A percentile compares a stretch with the other conserved stretches of the same genome.
Conservation (phyloP, 2,113 vertebrate species). For the Gambusia affinis region DNA sequence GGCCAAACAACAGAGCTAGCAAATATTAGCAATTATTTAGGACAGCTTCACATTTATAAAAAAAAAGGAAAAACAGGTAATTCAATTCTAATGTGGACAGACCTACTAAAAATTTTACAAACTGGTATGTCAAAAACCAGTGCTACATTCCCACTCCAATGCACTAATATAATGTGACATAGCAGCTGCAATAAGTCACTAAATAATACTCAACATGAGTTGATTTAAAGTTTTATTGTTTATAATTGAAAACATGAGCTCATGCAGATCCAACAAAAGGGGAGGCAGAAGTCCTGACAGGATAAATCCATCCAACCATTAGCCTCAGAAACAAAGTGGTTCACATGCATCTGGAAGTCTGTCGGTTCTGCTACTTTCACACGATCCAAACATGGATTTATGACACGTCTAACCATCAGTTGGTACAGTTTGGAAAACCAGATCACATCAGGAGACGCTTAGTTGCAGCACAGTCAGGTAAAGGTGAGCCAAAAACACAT, state of each 20-base stretch:
- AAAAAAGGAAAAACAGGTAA: too few species aligned
- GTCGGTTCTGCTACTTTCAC: slow-evolving; percentile 13
- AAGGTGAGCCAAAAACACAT: slow-evolving; percentile 10
- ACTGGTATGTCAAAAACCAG: not conserved
- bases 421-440: not conserved
- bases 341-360: not conserved
- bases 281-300: not conserved
- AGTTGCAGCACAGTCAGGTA: not conserved
- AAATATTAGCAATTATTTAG: too few species aligned
- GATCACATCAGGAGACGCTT: slow-evolving; percentile 9
- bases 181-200: not conserved
- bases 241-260: slow-evolving; percentile 59
- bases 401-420: not conserved
- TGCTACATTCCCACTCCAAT: not conserved
- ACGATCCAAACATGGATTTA: not conserved
- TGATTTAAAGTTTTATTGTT: slow-evolving; percentile 60
- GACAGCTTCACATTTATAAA: too few species aligned
- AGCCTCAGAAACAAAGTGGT: not conserved
- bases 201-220: not conserved
- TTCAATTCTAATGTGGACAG: too few species aligned
- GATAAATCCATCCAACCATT: not conserved
- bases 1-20: too few species aligned
- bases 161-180: too few species aligned
- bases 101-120: too few species aligned
- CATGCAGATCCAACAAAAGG: slow-evolving; percentile 65